Evolutionary conservation across 2,797 vertebrate species (phyloP), one percentile per base, ranked within the genome.

Genomic region (Acipenser oxyrinchus): DNA sequence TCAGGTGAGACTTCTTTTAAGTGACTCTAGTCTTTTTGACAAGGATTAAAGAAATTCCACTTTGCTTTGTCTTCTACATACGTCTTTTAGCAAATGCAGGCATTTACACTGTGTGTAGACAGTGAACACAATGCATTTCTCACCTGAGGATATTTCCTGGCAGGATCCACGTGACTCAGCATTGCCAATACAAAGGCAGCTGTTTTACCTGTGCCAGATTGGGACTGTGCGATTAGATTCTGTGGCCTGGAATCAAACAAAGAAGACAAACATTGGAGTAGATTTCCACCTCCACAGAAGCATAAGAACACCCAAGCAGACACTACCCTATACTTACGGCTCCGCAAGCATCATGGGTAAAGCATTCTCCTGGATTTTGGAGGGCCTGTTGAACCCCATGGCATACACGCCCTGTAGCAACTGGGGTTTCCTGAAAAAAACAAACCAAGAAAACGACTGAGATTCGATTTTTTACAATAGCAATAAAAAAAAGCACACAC

Each of bases 371-470:
- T 99, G 96, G 74, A 98, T 98, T 72, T 92, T 94, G 1, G 96
- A 99, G 0, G 96, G 96, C 72, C 95, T 88, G 85, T 99, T 99
- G 86, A 98, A 99, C n/a, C 96, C 96, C 94, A 98, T 92, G 66
- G 75, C 84, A 68, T 98, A 98, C 2, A 98, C 92, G 0, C 96
- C 96, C 66, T 88, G 83, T 60, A 98, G 80, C 67, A 99, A 86
- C 67, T 94, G 91, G 3, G 92, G 89, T 71, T 95, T 95, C 80
- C 96, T 99, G 65, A 10, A 68, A 1, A 1, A 49, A 1, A 64
- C 12, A 13, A 49, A 62, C 6, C 37, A 10, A 52, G 57, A 4
- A 6, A 55, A 55, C 2, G 52, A 55, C 9, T 55, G 9, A 55
- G 12, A 53, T 53, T 53, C 12, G 8, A 12, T 37, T 37, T 37